Percentiles rank a stretch among this genome's conserved stretches.
Evolutionary conservation across 2,888 invertebrate species (phyloP).

Genomic region (Mythimna ferrago): DNA sequence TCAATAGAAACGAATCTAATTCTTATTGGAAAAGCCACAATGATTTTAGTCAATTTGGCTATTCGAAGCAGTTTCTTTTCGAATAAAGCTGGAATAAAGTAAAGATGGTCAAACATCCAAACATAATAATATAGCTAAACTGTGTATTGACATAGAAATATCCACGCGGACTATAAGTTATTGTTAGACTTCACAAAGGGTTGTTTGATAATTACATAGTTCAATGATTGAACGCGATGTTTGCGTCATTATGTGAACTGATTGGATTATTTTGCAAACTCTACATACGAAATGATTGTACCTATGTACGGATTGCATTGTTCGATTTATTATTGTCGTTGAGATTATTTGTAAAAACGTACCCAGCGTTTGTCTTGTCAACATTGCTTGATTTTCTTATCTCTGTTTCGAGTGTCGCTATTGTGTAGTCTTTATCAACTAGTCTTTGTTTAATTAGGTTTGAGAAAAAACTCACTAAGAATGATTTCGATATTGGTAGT

Average conservation of each 20-base stretch:
- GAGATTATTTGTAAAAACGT: conserved; percentile 57
- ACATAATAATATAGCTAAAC: background rate
- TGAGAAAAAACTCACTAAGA: conserved; percentile 46
- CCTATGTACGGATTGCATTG: conserved; percentile 64
- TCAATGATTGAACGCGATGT: conserved; percentile 33
- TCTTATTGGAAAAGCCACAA: background rate
- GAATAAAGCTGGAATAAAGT: background rate
- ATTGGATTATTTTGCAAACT: conserved; percentile 54
- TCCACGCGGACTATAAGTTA: conserved; percentile 17
- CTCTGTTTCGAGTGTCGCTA: conserved; percentile 44
- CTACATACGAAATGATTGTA: conserved; percentile 59
- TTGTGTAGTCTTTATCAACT: conserved; percentile 53
- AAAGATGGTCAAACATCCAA: background rate
- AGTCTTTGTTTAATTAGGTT: conserved; percentile 45
- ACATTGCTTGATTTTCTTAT: conserved; percentile 52
- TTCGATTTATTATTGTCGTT: conserved; percentile 62
- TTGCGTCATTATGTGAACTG: conserved; percentile 58
- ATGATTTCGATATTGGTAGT: conserved; percentile 46
- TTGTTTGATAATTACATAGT: conserved; percentile 39
- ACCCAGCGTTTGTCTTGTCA: conserved; percentile 57
- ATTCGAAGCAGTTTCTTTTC: background rate
- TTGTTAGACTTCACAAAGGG: conserved; percentile 32
- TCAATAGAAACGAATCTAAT: background rate
- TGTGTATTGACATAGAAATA: background rate
- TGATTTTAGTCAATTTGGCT: background rate